phyloP scores from a whole-genome alignment of 2,113 vertebrate genomes.

The Leucopsar rothschildi region DNA sequence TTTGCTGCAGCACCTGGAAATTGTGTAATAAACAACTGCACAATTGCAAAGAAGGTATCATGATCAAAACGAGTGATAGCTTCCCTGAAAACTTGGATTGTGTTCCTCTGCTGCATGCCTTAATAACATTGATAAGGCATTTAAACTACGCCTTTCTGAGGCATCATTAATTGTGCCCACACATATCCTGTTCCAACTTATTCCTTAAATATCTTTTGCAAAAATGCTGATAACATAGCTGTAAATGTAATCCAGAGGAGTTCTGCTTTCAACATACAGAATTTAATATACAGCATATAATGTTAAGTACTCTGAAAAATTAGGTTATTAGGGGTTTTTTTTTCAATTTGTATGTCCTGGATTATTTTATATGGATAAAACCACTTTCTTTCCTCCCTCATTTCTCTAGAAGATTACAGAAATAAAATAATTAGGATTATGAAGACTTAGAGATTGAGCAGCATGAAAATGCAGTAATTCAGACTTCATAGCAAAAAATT shows the following conservation, averaged over 20 bases:
- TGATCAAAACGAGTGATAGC: constrained; percentile 22
- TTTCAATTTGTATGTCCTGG: neutral
- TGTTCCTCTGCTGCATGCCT: neutral
- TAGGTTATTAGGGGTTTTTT: neutral
- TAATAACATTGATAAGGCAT: neutral
- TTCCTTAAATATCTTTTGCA: constrained; percentile 2
- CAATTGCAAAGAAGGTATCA: constrained; percentile 22
- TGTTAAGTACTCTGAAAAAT: neutral
- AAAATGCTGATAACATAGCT: neutral
- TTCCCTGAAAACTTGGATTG: constrained; percentile 11
- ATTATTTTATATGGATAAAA: neutral
- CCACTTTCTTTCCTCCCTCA: neutral
- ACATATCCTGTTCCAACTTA: neutral
- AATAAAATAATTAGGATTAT: neutral
- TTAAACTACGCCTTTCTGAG: neutral
- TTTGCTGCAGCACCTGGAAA: constrained; percentile 27
- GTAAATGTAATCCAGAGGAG: neutral
- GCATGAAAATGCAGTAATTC: neutral
- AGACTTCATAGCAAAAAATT: neutral
- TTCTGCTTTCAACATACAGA: neutral
- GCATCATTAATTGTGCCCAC: neutral
- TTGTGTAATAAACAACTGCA: constrained; percentile 28
- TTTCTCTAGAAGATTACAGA: neutral
- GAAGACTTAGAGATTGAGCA: neutral
- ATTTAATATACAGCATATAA: neutral